Evolutionary conservation across 2,888 invertebrate genomes (phyloP).

Genomic region (Mythimna vitellina): DNA sequence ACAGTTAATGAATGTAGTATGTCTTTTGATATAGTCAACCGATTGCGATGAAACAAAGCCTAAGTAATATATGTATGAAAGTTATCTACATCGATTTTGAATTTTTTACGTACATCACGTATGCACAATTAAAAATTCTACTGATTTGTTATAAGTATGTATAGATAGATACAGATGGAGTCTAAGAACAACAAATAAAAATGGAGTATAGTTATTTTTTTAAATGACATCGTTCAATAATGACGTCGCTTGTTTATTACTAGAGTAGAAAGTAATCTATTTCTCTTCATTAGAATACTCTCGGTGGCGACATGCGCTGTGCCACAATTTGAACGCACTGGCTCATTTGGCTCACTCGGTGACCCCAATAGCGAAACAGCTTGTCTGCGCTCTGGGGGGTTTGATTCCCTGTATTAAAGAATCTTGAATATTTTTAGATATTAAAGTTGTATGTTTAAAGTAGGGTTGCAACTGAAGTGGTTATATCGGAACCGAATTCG

Average conservation of each 20-base stretch:
- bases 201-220: not conserved
- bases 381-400: slow-evolving; percentile 33
- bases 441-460: not conserved
- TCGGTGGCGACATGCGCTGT: slow-evolving; percentile 17
- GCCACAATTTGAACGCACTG: slow-evolving; percentile 19
- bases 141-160: too few species aligned
- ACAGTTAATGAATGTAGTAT: too few species aligned
- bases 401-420: slow-evolving; percentile 12
- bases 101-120: too few species aligned
- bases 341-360: slow-evolving; percentile 39
- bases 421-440: not conserved
- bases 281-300: slow-evolving; percentile 29
- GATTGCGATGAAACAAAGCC: too few species aligned
- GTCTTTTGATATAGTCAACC: too few species aligned
- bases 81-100: too few species aligned
- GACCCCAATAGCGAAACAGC: slow-evolving; percentile 36
- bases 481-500: too few species aligned
- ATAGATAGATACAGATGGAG: too few species aligned
- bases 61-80: too few species aligned
- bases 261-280: slow-evolving; percentile 28
- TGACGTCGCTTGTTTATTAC: not conserved
- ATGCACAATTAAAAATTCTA: too few species aligned
- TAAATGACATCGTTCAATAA: slow-evolving; percentile 5
- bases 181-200: too few species aligned
- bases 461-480: too few species aligned